phyloP scores from a whole-genome alignment of 2,797 vertebrate species.

The Mus minutoides region DNA sequence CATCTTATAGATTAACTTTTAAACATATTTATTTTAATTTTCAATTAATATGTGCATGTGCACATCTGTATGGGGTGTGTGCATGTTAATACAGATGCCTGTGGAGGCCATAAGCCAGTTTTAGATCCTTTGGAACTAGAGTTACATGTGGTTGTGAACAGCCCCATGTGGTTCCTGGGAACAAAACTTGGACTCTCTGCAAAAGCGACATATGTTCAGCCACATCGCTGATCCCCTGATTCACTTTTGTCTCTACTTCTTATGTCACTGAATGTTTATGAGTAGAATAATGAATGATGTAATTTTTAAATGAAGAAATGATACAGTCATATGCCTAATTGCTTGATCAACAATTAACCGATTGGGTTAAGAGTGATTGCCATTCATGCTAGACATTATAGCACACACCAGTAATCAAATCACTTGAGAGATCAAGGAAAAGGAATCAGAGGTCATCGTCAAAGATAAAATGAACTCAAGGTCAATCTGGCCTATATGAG shows the following conservation, averaged over 20 bases:
- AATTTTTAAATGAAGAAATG: slow-evolving; percentile 1
- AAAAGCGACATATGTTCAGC: background rate
- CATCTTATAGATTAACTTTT: background rate
- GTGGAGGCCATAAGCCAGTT: background rate
- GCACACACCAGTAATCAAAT: background rate
- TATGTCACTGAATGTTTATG: background rate
- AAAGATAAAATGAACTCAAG: background rate
- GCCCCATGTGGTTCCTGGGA: background rate
- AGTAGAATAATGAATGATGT: background rate
- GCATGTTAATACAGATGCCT: background rate
- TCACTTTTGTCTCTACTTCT: background rate
- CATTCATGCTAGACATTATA: background rate
- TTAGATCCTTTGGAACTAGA: background rate
- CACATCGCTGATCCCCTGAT: background rate
- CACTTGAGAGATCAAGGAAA: background rate
- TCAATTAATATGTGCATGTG: background rate
- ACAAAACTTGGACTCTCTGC: background rate
- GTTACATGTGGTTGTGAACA: background rate
- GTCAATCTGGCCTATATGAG: background rate
- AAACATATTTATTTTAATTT: background rate
- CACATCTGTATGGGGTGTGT: background rate
- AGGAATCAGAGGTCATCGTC: background rate
- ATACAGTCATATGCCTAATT: background rate
- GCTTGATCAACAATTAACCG: background rate
- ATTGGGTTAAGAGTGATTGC: background rate